These are phyloP conservation scores for Cantharis nigra DNA, from an alignment of 2,888 invertebrate genomes.

Conservation along the genomic window DNA sequence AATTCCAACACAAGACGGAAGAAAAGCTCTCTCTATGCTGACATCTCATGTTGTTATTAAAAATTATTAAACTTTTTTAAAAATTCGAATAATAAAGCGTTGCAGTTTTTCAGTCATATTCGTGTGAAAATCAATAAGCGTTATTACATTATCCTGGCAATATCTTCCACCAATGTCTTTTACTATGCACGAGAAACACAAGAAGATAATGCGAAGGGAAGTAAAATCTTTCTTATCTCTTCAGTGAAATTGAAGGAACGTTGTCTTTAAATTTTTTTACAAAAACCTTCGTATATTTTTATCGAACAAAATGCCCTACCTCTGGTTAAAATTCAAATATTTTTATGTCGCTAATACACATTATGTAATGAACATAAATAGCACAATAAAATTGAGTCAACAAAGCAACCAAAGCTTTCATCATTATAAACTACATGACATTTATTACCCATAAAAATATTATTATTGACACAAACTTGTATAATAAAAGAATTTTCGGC, in stretches of 20 bases:
- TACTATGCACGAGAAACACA: background rate
- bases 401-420: background rate
- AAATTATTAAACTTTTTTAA: background rate
- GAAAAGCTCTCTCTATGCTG: background rate
- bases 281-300: background rate
- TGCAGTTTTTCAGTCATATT: background rate
- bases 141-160: background rate
- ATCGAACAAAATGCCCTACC: background rate
- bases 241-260: background rate
- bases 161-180: background rate
- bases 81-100: background rate
- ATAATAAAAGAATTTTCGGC: background rate
- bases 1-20: background rate
- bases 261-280: background rate
- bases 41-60: background rate
- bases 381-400: background rate
- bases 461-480: background rate
- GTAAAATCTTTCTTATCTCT: background rate
- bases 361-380: background rate
- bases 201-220: background rate
- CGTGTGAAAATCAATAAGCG: background rate
- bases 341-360: background rate
- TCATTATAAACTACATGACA: background rate
- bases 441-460: background rate
- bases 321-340: background rate